Evolutionary conservation across 2,888 invertebrate species (phyloP).

Genomic region (Drosophila greeni): DNA sequence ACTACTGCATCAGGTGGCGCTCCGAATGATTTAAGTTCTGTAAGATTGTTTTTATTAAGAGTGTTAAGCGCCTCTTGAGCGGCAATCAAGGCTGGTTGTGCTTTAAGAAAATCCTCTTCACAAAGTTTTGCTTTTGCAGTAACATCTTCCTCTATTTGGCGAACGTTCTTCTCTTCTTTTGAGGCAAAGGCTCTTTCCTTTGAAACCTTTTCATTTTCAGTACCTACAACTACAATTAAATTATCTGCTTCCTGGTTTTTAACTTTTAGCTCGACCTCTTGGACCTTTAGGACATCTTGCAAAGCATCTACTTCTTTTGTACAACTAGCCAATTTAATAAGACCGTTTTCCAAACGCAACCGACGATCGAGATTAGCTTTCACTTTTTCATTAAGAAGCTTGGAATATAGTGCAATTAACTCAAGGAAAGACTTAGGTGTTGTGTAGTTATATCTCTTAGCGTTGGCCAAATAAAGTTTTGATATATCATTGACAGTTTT

Average conservation of each 20-base stretch:
- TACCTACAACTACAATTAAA: constrained; percentile 90
- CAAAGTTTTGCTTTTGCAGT: constrained; percentile 90
- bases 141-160: constrained; percentile 92
- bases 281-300: constrained; percentile 85
- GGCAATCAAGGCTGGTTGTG: constrained; percentile 93
- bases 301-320: constrained; percentile 91
- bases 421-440: constrained; percentile 97
- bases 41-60: constrained; percentile 94
- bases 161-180: constrained; percentile 94
- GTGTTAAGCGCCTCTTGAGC: constrained; percentile 95
- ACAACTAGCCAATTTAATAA: constrained; percentile 91
- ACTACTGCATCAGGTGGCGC: constrained; percentile 93
- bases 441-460: constrained; percentile 95
- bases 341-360: constrained; percentile 89
- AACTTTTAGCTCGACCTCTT: constrained; percentile 89
- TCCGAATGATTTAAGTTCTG: constrained; percentile 96
- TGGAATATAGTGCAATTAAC: constrained; percentile 90
- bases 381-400: constrained; percentile 84
- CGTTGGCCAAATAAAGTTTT: constrained; percentile 87
- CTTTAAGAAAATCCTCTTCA: constrained; percentile 92
- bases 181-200: constrained; percentile 89
- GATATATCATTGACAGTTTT: constrained; percentile 92
- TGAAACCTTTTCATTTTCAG: constrained; percentile 94
- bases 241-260: constrained; percentile 95
- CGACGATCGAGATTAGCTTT: constrained; percentile 87